These are phyloP conservation scores for Caenorhabditis sinica DNA, from an alignment of 2,888 invertebrate species.

Conservation along the genomic window DNA sequence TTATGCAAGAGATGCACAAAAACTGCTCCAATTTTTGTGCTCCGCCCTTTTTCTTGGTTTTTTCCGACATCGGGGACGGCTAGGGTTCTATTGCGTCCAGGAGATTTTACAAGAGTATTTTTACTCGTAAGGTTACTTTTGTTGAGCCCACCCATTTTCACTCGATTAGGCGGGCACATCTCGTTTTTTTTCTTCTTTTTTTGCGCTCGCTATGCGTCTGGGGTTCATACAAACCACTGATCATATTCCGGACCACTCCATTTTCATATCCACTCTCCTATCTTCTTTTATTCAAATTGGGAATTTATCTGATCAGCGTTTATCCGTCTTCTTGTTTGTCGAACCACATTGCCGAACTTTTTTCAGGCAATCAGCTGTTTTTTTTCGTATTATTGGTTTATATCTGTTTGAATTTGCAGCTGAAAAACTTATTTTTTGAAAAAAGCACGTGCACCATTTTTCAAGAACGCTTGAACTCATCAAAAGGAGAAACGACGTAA, in stretches of 20 bases:
- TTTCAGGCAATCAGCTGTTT: constrained; percentile 17
- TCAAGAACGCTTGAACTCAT: background rate
- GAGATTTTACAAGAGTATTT: background rate
- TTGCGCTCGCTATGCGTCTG: constrained; percentile 36
- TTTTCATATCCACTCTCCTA: constrained; percentile 36
- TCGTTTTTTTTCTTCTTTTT: constrained; percentile 21
- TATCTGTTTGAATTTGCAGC: background rate
- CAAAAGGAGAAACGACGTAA: background rate
- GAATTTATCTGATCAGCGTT: constrained; percentile 21
- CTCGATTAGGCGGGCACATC: constrained; percentile 59
- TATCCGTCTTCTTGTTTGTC: background rate
- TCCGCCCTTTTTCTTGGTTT: constrained; percentile 22
- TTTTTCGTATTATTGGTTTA: background rate
- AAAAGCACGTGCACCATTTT: constrained; percentile 18
- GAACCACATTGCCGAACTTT: constrained; percentile 9
- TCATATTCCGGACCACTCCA: constrained; percentile 42
- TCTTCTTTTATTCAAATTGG: constrained; percentile 26
- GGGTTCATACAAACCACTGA: constrained; percentile 63
- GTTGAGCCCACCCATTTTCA: constrained; percentile 54
- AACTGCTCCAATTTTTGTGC: constrained; percentile 49
- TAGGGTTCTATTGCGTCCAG: constrained; percentile 35
- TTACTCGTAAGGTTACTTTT: constrained; percentile 45
- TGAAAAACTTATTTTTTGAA: constrained; percentile 15
- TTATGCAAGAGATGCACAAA: constrained; percentile 57
- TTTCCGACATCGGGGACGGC: background rate